Evolutionary conservation across 2,797 vertebrate genomes (phyloP).

Genomic region (Sebastes goodei): DNA sequence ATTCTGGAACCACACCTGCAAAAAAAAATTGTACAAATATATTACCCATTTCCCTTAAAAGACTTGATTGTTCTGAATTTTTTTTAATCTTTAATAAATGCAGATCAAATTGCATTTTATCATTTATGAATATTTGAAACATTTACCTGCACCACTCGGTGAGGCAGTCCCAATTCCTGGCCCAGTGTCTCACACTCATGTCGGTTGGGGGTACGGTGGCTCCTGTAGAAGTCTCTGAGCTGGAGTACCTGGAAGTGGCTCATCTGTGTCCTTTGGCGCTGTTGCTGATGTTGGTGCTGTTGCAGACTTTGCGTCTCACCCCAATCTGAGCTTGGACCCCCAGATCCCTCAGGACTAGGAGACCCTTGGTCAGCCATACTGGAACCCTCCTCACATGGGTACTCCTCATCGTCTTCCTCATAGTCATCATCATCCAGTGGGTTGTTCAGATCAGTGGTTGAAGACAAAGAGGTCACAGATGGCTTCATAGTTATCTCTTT

Average conservation of each 20-base stretch:
- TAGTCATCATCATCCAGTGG: conserved; percentile 89
- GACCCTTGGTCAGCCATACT: conserved; percentile 93
- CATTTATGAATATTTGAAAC: neutral
- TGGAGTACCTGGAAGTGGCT: conserved; percentile 97
- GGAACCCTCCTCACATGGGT: conserved; percentile 79
- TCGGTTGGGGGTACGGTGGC: conserved; percentile 97
- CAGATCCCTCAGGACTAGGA: conserved; percentile 90
- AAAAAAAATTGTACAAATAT: conserved; percentile 11
- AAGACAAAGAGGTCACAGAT: conserved; percentile 85
- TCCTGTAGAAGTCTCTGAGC: conserved; percentile 97
- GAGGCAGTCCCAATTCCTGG: conserved; percentile 96
- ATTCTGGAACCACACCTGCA: conserved; percentile 98
- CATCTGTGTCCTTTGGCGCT: conserved; percentile 98
- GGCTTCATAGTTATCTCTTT: conserved; percentile 88
- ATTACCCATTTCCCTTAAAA: neutral
- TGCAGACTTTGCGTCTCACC: conserved; percentile 89
- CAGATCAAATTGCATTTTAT: neutral
- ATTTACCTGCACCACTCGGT: conserved; percentile 96
- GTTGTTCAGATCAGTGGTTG: conserved; percentile 88
- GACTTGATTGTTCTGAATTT: neutral
- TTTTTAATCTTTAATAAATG: neutral
- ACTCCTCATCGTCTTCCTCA: conserved; percentile 80
- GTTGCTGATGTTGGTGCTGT: conserved; percentile 77
- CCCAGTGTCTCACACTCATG: conserved; percentile 97
- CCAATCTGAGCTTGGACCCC: conserved; percentile 88